These are phyloP conservation scores for Dendrocincla fuliginosa DNA, from an alignment of 2,797 vertebrate genomes.

Conservation along the genomic window DNA sequence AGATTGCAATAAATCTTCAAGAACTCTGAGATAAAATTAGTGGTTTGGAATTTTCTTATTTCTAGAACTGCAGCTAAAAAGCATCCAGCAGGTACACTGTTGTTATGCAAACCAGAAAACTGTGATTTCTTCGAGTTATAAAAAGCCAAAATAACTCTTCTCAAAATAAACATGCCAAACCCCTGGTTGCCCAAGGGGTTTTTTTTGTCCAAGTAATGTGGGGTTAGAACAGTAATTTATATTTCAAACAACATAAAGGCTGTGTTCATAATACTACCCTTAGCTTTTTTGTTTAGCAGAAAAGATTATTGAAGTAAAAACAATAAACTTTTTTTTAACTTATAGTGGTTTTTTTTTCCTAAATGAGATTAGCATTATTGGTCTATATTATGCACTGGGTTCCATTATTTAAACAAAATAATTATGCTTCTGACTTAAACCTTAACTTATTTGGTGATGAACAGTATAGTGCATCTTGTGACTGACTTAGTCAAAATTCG, in stretches of 20 bases:
- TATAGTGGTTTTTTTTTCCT: accelerated
- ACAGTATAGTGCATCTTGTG: background rate
- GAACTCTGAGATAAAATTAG: background rate
- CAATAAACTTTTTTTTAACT: background rate
- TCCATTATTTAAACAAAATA: background rate
- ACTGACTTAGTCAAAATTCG: background rate
- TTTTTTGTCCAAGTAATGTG: background rate
- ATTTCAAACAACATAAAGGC: background rate
- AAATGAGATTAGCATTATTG: background rate
- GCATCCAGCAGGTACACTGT: constrained; percentile 23
- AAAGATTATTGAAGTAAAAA: background rate
- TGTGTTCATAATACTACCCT: background rate
- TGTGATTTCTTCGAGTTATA: background rate
- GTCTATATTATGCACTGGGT: background rate
- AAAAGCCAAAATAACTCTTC: background rate
- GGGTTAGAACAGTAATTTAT: background rate
- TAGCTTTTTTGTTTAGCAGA: background rate
- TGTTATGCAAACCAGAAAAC: constrained; percentile 3
- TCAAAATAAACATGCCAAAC: background rate
- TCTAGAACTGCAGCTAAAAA: constrained; percentile 2
- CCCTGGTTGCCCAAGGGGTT: background rate
- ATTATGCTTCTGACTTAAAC: background rate
- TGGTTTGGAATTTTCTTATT: constrained; percentile 2
- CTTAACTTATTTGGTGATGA: background rate
- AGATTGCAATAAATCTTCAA: constrained; percentile 46